Base-by-base conservation (phyloP, 2,797 vertebrate genomes). In the Anisognathus igniventris region DNA sequence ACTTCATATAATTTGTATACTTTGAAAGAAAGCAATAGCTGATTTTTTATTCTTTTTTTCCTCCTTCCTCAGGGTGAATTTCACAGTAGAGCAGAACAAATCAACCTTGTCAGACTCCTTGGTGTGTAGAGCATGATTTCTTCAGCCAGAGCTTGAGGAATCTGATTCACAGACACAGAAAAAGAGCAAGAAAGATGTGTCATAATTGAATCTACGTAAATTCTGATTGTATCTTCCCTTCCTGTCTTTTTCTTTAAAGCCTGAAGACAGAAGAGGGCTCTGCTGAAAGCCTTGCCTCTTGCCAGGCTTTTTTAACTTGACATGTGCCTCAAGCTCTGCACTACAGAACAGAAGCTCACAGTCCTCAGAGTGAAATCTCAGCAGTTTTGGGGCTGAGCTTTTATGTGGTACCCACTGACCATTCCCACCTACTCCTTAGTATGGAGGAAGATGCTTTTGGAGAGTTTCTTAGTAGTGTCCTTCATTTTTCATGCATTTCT, bases 61-160 rank as follows among this genome's bases (percentile, higher is more conserved):
- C 2, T 51, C 15, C 12, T 1, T 4, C 27, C 44, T 65, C 15
- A 35, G 90, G 88, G 68, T 92, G 89, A 96, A 92, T 91, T 95
- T 97, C 64, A 90, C 66, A 31, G 60, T 57, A 64, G 73, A 92
- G 24, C 89, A 94, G 70, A 94, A 92, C 45, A 95, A 92, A 76
- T 95, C 91, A n/a, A 80, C 90, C 16, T 53, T 94, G 64, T 95
- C 90, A 33, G 77, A 85, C 60, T 89, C 84, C 7, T 61, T 24
- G 1, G 35, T 91, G 33, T 81, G 57, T 31, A 94, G 91, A 95
- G 86, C 50, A 47, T 75, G 35, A 56, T 92, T n/a, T 81, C 92
- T 60, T 92, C 82, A 51, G 51, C 83, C 60, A 80, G 76, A 79
- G 76, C 71, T 2, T 25, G 92, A 28, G 79, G 79, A 90, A 92